Evolutionary conservation across 2,888 invertebrate genomes (phyloP), one percentile per base, ranked within the genome.

Genomic region (Athetis lepigone): DNA sequence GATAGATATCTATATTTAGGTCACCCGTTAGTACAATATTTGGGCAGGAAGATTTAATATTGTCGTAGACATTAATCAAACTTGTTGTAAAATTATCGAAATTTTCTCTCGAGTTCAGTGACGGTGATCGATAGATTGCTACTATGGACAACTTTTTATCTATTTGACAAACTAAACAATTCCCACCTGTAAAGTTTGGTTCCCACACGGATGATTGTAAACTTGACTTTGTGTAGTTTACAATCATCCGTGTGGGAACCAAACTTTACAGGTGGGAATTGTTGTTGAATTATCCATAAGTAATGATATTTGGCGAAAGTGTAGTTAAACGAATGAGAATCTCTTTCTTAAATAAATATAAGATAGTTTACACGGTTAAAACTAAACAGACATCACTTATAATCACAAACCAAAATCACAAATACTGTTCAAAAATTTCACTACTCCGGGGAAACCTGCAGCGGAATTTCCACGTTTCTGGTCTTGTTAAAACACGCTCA

Each of bases 1-100:
- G 57, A 49, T 29, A 40, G 13, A 49, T 57, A 13, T 57, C 57
- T 0, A 57, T 57, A 40, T 57, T 57, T 40, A 49, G 25, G 40
- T 57, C 57, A 23, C 58, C 58, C 0, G 16, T 11, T 2, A 25
- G 23, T 1, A 13, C 37, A 2, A 45, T 55, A 18, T 55, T 57
- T 11, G 46, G 46, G 39, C 45, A 57, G 16, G 5, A 3, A 39
- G 19, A 19, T 40, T 18, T 45, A 21, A 55, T 54, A 29, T 43
- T 54, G 21, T 43, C 33, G 33, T 54, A 56, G 5, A 56, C 47
- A 46, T 56, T 36, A 16, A 45, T 56, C 19, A 56, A 27, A 27
- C 56, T 47, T 5, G 16, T 56, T 27, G 43, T 19, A 16, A 56
- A 56, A 37, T 39, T 37, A 19, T 56, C 56, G 47, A 47, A 46